Evolutionary conservation across 2,113 vertebrate species (phyloP), one percentile per base, ranked within the genome.

Genomic region (Chinchilla lanigera): DNA sequence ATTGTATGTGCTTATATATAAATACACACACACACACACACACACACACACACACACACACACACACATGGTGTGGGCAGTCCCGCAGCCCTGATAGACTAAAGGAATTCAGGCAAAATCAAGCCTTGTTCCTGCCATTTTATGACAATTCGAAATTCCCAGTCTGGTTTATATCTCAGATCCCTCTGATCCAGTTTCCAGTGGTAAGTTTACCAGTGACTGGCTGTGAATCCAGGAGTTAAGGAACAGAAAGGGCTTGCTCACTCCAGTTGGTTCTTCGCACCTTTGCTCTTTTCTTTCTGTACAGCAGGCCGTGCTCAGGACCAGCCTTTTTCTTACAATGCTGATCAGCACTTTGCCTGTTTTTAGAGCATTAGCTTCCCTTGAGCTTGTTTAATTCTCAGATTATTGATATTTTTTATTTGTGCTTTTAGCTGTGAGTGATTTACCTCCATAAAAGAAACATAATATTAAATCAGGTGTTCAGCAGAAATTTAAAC

Each of bases 401-500:
- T 89, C 52, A 54, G n/a, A n/a, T 24, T 83, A 13, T 38, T 13
- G 19, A 44, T 93, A 50, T 35, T 28, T 71, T 89, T 90, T 6
- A 24, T 67, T 87, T 87, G 11, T 26, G 47, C 50, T 80, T 82
- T 78, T 58, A 92, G 30, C 65, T 56, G 1, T 77, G 4, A 90
- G 33, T 80, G 91, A 12, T 93, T 95, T 87, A 41, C 35, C 90
- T 87, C 50, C 9, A 28, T 84, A 89, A 58, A 85, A 2, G 19
- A 89, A 54, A 4, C 9, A 52, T 86, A 78, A 50, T 91, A 86
- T 89, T 91, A 87, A 87, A 67, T 61, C 47, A 92, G 28, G 14
- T 11, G 50, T 67, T 90, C 82, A 95, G 67, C 41, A 85, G 28
- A 65, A 19, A 89, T 91, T 83, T 84, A 63, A 89, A 85, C 75